These are phyloP conservation scores for Dryocosmus kuriphilus DNA, from an alignment of 2,888 invertebrate species.

Conservation along the genomic window DNA sequence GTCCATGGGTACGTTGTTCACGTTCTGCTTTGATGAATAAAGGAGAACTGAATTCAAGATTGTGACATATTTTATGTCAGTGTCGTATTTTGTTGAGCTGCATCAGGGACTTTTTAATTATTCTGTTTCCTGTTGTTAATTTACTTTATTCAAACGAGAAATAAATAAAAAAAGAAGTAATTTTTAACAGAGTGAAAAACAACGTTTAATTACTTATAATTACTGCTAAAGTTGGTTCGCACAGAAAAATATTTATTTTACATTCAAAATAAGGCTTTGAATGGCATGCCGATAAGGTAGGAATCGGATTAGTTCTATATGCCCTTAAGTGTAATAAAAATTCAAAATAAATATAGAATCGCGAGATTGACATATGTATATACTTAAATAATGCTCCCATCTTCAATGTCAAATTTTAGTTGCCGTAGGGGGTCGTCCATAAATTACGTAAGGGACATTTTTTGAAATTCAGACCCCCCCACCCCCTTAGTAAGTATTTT, in stretches of 20 bases:
- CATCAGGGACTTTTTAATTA: not conserved
- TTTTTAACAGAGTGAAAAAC: not conserved
- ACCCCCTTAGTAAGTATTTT: too few species aligned
- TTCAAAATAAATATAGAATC: too few species aligned
- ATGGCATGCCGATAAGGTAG: too few species aligned
- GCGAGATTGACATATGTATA: too few species aligned
- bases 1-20: not conserved
- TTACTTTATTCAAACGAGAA: not conserved
- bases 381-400: too few species aligned
- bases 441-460: too few species aligned
- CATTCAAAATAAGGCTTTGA: not conserved
- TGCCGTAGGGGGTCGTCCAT: too few species aligned
- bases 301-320: too few species aligned
- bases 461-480: too few species aligned
- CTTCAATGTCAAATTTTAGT: too few species aligned
- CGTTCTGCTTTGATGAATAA: not conserved
- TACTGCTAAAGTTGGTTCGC: not conserved
- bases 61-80: not conserved
- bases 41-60: not conserved
- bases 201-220: not conserved
- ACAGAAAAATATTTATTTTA: not conserved
- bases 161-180: not conserved
- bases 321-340: too few species aligned
- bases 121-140: not conserved
- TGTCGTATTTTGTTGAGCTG: not conserved